Evolutionary conservation across 2,113 vertebrate genomes (phyloP).

Genomic region (Pseudopodoces humilis): DNA sequence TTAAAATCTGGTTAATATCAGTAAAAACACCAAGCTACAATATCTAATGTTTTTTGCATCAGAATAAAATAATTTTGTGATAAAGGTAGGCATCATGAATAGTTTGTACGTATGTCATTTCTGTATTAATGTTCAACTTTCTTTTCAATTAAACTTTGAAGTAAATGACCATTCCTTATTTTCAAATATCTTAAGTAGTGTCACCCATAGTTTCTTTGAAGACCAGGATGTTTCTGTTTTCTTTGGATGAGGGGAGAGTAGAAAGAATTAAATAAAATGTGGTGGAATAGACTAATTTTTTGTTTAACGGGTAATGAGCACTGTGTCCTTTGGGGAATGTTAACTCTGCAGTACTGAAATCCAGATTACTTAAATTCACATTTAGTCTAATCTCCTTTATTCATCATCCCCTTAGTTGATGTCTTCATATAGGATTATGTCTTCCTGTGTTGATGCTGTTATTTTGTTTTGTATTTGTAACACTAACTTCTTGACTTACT

Average conservation of each 20-base stretch:
- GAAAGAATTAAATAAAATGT: neutral
- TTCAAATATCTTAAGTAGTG: neutral
- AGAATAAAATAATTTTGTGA: neutral
- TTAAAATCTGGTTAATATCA: neutral
- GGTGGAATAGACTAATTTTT: neutral
- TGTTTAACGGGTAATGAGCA: neutral
- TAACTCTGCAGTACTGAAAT: neutral
- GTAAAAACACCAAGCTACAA: neutral
- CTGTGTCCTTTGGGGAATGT: neutral
- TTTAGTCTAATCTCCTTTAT: slow-evolving; percentile 24
- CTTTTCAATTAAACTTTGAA: neutral
- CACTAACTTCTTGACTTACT: neutral
- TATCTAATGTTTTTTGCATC: neutral
- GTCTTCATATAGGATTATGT: neutral
- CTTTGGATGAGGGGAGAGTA: neutral
- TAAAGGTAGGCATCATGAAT: neutral
- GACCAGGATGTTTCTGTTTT: neutral
- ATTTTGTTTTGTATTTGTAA: slow-evolving; percentile 5
- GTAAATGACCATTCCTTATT: neutral
- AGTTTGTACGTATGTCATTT: neutral
- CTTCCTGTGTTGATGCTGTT: neutral
- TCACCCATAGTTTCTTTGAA: neutral
- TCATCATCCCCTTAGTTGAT: neutral
- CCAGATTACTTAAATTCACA: slow-evolving; percentile 21
- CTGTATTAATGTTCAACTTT: neutral